Percentiles rank a stretch among this genome's conserved stretches.
Conservation (phyloP, 2,888 invertebrate species). For the Sialis lutaria region DNA sequence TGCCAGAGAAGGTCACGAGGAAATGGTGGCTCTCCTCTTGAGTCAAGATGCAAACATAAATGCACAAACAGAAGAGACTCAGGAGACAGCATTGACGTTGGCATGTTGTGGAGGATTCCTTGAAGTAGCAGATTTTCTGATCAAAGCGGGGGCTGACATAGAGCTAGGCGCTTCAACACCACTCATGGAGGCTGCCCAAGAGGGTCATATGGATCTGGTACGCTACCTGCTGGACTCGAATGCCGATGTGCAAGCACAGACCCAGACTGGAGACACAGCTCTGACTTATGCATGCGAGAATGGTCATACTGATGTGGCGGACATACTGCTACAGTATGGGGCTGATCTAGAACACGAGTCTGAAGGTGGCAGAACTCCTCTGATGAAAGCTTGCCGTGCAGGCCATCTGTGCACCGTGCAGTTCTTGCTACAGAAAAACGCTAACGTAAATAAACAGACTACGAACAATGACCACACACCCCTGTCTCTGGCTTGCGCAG, state of each 20-base stretch:
- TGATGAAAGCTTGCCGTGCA: constrained; percentile 97
- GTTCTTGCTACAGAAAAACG: constrained; percentile 78
- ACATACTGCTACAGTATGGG: constrained; percentile 75
- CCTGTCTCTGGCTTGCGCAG: constrained; percentile 88
- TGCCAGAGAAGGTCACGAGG: constrained; percentile 94
- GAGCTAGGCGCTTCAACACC: constrained; percentile 93
- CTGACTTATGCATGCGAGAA: constrained; percentile 97
- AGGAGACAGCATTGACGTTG: constrained; percentile 86
- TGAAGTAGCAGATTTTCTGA: constrained; percentile 87
- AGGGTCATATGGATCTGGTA: constrained; percentile 89
- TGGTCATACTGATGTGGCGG: constrained; percentile 94
- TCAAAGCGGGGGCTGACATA: constrained; percentile 87
- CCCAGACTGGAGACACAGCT: constrained; percentile 90
- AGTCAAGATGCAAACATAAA: constrained; percentile 93
- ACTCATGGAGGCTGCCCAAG: constrained; percentile 96
- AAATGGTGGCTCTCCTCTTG: constrained; percentile 88
- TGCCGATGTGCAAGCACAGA: constrained; percentile 86
- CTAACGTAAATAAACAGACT: constrained; percentile 74
- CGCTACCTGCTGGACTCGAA: constrained; percentile 68
- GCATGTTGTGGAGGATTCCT: constrained; percentile 92
- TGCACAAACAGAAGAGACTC: constrained; percentile 96
- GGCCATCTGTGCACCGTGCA: constrained; percentile 93
- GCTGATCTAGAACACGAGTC: constrained; percentile 91
- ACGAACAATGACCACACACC: constrained; percentile 96
- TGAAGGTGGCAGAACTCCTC: constrained; percentile 90